Percentiles rank a stretch among this genome's conserved stretches.
Evolutionary conservation across 2,113 vertebrate genomes (phyloP).

Genomic region (Centropus unirufus): DNA sequence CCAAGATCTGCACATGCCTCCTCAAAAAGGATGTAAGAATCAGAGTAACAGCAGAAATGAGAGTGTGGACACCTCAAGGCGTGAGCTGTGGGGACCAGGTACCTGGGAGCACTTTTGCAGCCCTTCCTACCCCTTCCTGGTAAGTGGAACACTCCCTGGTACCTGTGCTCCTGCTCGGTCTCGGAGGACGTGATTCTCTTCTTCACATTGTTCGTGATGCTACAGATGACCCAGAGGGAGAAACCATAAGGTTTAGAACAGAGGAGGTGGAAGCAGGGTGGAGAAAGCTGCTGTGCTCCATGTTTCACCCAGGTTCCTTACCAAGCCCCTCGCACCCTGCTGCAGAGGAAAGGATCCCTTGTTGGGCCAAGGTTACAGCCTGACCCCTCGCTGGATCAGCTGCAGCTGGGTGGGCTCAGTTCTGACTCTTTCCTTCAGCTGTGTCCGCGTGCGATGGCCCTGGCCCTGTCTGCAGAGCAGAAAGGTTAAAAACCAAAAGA

Average conservation of each 20-base stretch:
- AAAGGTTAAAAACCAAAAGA: neutral
- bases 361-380: neutral
- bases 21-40: neutral
- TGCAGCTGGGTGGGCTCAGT: neutral
- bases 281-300: neutral
- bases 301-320: neutral
- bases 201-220: neutral
- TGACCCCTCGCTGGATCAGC: neutral
- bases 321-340: neutral
- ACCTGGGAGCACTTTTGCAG: neutral
- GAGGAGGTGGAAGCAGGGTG: neutral
- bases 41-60: neutral
- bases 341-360: neutral
- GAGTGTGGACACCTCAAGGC: accelerated
- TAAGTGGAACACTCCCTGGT: neutral
- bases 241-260: neutral
- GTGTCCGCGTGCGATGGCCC: neutral
- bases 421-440: neutral
- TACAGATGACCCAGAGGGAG: neutral
- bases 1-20: neutral
- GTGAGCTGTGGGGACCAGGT: neutral
- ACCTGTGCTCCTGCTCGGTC: neutral
- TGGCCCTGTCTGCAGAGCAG: neutral
- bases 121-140: neutral
- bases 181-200: neutral